Evolutionary conservation across 2,113 vertebrate species (phyloP), one percentile per base, ranked within the genome.

Genomic region (Corythaeola cristata): DNA sequence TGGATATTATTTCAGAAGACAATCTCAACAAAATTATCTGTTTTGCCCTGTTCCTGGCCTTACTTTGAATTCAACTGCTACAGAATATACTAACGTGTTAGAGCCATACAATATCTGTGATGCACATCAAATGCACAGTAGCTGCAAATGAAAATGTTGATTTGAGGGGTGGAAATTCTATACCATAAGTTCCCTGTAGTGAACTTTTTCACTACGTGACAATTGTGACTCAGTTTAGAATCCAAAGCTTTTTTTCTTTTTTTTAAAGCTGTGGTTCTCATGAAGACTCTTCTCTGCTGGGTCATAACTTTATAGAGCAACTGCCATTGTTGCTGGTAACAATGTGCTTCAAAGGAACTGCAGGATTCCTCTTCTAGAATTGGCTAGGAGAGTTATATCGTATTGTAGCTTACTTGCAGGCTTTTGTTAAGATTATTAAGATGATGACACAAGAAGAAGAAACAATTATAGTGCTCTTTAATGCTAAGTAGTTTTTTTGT

Each of bases 311-410:
- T 82, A 53, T 64, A 84, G 67, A 76, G 28, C 45, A 88, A 53
- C 58, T 79, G 85, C 78, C 37, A 93, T 93, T 96, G 91, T 94
- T 95, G 69, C 81, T 93, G 32, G 47, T 95, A 91, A 96, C 93
- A 95, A 55, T 91, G 74, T 76, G 50, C 75, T 96, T 93, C 88
- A 83, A 73, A 93, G 78, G 69, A 95, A n/a, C 89, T 85, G 89
- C 85, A 90, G 89, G 90, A 88, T 82, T 94, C 35, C 49, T 89
- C 60, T 89, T 88, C 58, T 78, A 45, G 85, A 89, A 75, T 79
- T 94, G 93, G 39, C 66, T 85, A 37, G 87, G 84, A 62, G 62
- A 83, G 58, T 79, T 94, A 20, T 28, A 90, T 88, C 0, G 0
- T 44, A 32, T 62, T 94, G 85, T 85, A 76, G 50, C 53, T 88